phyloP scores from a whole-genome alignment of 2,888 invertebrate species.

The Parnassius apollo region DNA sequence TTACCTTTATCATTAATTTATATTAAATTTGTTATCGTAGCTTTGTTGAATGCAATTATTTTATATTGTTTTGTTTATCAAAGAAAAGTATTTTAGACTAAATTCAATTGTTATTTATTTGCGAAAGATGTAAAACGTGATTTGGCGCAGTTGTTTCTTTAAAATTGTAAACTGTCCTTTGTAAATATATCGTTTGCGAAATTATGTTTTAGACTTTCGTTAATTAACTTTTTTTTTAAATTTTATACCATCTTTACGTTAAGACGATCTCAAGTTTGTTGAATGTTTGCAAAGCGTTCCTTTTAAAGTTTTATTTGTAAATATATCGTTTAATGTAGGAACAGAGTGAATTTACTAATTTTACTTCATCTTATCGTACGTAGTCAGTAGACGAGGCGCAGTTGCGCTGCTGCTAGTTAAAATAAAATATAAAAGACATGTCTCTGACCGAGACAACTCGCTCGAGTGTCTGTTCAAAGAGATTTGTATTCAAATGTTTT shows the following conservation, averaged over 20 bases:
- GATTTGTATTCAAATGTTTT: constrained; percentile 67
- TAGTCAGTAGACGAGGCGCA: constrained; percentile 51
- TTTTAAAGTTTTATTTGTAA: constrained; percentile 81
- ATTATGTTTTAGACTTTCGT: constrained; percentile 69
- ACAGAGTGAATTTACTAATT: constrained; percentile 77
- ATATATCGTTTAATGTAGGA: constrained; percentile 73
- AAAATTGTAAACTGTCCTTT: constrained; percentile 54
- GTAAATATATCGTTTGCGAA: constrained; percentile 70
- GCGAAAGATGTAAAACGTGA: constrained; percentile 74
- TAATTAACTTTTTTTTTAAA: constrained; percentile 67
- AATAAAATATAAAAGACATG: constrained; percentile 52
- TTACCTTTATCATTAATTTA: constrained; percentile 78
- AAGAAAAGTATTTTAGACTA: constrained; percentile 79
- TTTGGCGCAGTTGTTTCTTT: constrained; percentile 60
- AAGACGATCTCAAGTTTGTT: constrained; percentile 81
- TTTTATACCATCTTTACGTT: constrained; percentile 79
- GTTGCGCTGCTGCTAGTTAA: constrained; percentile 31
- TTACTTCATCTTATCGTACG: constrained; percentile 63
- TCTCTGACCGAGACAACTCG: constrained; percentile 40
- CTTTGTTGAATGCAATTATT: constrained; percentile 81
- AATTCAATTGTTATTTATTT: constrained; percentile 81
- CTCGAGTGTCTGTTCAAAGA: constrained; percentile 51
- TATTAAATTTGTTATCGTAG: constrained; percentile 80
- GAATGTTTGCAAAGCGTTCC: constrained; percentile 81
- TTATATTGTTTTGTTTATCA: constrained; percentile 80